These are phyloP conservation scores for Sakesphorus luctuosus DNA, from an alignment of 2,113 vertebrate genomes.

Conservation along the genomic window DNA sequence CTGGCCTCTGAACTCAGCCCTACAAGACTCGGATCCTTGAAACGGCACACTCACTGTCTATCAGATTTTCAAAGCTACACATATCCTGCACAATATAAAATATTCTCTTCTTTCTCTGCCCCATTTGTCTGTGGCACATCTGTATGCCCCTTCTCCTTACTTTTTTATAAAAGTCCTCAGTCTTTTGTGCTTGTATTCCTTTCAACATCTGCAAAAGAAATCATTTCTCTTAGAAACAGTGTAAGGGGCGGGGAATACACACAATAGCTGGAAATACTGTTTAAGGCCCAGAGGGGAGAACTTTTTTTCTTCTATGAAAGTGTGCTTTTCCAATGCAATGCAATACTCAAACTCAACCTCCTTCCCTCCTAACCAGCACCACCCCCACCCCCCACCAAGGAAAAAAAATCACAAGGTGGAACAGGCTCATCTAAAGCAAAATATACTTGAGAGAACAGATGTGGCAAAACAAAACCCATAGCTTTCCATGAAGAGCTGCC, in stretches of 20 bases:
- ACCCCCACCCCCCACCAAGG: background rate
- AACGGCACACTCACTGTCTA: constrained; percentile 4
- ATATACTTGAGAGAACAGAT: constrained; percentile 65
- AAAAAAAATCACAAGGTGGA: constrained; percentile 34
- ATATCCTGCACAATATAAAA: background rate
- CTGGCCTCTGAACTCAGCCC: constrained; percentile 31
- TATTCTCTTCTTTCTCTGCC: background rate
- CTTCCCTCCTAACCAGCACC: background rate
- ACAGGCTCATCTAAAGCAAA: constrained; percentile 53
- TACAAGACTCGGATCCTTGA: background rate
- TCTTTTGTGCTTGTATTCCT: background rate
- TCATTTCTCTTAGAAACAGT: constrained; percentile 44
- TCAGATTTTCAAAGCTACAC: constrained; percentile 2
- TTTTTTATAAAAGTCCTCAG: background rate
- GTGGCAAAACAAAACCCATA: constrained; percentile 68
- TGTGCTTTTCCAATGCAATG: constrained; percentile 20
- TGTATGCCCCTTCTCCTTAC: constrained; percentile 1
- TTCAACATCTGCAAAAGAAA: constrained; percentile 70
- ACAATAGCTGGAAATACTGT: constrained; percentile 69
- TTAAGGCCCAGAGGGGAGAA: constrained; percentile 60
- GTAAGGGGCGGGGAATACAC: constrained; percentile 18
- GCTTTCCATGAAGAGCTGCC: constrained; percentile 69
- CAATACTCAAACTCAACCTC: background rate
- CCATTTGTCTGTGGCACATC: background rate
- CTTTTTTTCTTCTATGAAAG: constrained; percentile 39